Base-by-base conservation (phyloP, 2,113 vertebrate species). In the Rhynchopsitta pachyrhyncha region DNA sequence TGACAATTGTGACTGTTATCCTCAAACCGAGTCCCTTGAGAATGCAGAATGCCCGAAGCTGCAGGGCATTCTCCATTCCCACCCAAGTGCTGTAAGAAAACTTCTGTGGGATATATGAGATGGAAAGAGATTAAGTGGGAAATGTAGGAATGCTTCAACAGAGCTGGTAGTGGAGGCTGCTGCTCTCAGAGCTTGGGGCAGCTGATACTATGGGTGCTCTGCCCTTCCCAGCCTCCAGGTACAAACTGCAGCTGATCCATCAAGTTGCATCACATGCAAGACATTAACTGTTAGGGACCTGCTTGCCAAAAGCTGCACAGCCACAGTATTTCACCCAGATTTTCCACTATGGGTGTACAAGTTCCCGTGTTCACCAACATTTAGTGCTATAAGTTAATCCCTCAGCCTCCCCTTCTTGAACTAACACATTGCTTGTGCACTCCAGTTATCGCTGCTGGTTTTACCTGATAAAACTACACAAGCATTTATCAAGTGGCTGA, bases 301-400 rank as follows among this genome's bases (percentile, higher is more conserved):
- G 50, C 73, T 71, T 86, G 46, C 35, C 42, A 78, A 37, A 78
- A 88, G 14, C 53, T 52, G 53, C 66, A 92, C 80, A 93, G 64
- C 46, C 47, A n/a, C 42, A 29, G 23, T 55, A 78, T 93, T 94
- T 81, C 10, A 41, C 67, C 46, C 47, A 33, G 59, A 27, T 49
- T 78, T 81, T 77, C 53, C 6, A 0, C 55, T n/a, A 15, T 19
- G 52, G 24, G 81, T 95, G 86, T 67, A 63, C 9, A 81, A 28
- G 78, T 62, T 39, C 7, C 49, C 7, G 2, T 59, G 17, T 53
- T 83, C 52, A 78, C 22, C 44, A 88, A 37, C 24, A 5, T 46
- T 86, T 3, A 81, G 19, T 70, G 64, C n/a, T 93, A 0, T 24
- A 62, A 63, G 9, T 67, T 86, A 80, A 66, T 16, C 1, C 17